Percentiles rank a stretch among this genome's conserved stretches.
Conservation (phyloP, 2,888 invertebrate species). For the Cynaeus angustus region DNA sequence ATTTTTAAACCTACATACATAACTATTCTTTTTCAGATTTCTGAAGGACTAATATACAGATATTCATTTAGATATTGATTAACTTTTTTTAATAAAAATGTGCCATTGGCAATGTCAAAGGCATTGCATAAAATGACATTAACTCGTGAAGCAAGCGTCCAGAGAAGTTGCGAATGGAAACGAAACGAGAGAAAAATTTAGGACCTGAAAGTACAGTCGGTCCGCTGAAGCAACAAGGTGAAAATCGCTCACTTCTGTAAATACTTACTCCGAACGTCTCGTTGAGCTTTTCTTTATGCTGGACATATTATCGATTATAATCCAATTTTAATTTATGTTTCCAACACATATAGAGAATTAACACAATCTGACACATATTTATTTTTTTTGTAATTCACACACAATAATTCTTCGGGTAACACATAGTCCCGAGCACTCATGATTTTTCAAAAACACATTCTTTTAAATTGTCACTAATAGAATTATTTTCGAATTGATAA, state of each 20-base stretch:
- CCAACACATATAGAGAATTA: conserved; percentile 64
- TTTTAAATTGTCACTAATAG: background rate
- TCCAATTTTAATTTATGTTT: conserved; percentile 65
- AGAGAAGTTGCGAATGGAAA: conserved; percentile 20
- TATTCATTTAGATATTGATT: conserved; percentile 31
- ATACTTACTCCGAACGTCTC: conserved; percentile 71
- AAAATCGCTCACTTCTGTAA: conserved; percentile 15
- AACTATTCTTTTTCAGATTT: conserved; percentile 9
- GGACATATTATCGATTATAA: conserved; percentile 65
- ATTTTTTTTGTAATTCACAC: conserved; percentile 18
- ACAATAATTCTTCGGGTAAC: conserved; percentile 26
- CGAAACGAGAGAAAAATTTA: conserved; percentile 13
- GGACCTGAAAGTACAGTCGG: conserved; percentile 37
- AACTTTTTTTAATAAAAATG: conserved; percentile 33
- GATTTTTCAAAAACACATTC: conserved; percentile 40
- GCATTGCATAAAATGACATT: conserved; percentile 43
- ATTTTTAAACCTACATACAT: conserved; percentile 17
- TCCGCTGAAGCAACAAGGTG: conserved; percentile 30
- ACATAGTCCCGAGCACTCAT: conserved; percentile 32
- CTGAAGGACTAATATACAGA: conserved; percentile 3
- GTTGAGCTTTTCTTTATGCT: conserved; percentile 69
- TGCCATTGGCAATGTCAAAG: conserved; percentile 47
- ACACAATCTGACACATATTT: conserved; percentile 62
- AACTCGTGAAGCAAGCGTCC: conserved; percentile 31
- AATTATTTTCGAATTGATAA: background rate